Evolutionary conservation across 2,797 vertebrate species (phyloP).

Genomic region (Zalophus californianus): DNA sequence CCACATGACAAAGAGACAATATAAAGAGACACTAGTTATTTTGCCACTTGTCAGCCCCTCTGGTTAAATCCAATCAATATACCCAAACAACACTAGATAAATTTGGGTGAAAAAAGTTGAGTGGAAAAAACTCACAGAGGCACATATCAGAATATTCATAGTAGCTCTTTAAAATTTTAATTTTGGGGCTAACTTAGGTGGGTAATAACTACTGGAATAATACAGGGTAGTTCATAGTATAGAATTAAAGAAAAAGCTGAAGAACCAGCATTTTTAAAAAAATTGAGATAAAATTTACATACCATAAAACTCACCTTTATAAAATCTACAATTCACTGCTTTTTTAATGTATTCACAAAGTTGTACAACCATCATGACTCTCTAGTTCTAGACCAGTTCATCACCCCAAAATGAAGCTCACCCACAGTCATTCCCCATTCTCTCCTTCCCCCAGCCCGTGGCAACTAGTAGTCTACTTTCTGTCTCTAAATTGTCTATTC

Average conservation of each 20-base stretch:
- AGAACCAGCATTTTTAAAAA: neutral
- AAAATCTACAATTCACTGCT: neutral
- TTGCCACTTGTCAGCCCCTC: neutral
- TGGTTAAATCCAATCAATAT: neutral
- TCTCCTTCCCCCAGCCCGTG: neutral
- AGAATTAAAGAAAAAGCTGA: slow-evolving; percentile 36
- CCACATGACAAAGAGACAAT: neutral
- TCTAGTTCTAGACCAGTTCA: neutral
- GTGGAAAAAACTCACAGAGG: neutral
- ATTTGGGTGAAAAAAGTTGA: neutral
- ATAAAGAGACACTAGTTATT: slow-evolving; percentile 13
- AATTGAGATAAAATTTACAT: neutral
- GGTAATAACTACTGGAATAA: neutral
- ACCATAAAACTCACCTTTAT: neutral
- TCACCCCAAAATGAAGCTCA: neutral
- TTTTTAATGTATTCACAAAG: neutral
- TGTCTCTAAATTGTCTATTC: neutral
- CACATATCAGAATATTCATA: neutral
- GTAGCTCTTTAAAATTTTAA: neutral
- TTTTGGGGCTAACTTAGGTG: neutral
- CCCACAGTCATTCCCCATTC: neutral
- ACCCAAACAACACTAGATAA: neutral
- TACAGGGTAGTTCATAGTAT: neutral
- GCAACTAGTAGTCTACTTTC: neutral
- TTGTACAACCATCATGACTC: neutral